A percentile compares a stretch with the other conserved stretches of the same genome.
Conservation (phyloP, 2,888 invertebrate genomes). For the Hyposoter didymator region DNA sequence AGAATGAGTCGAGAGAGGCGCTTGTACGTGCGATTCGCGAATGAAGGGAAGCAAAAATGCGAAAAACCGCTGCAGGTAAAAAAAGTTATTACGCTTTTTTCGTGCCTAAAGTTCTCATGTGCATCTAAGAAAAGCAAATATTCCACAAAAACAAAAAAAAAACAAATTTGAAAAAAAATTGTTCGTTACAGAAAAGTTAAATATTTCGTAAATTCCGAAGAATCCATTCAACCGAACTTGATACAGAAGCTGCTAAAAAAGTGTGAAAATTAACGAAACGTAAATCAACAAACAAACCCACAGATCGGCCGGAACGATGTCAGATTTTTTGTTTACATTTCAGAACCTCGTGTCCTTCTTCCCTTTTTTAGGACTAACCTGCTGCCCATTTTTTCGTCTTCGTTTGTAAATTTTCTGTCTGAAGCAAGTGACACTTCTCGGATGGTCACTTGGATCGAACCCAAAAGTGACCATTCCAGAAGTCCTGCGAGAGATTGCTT, state of each 20-base stretch:
- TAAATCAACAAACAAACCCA: not conserved
- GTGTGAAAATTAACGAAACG: not conserved
- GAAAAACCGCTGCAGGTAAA: conserved; percentile 18
- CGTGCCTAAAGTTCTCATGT: not conserved
- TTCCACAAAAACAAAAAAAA: not conserved
- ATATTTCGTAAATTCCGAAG: not conserved
- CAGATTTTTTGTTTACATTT: not conserved
- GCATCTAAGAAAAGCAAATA: not conserved
- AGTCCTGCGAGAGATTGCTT: conserved; percentile 44
- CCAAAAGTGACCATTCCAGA: conserved; percentile 65
- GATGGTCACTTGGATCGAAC: conserved; percentile 61
- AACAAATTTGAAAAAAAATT: not conserved
- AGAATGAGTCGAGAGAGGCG: not conserved
- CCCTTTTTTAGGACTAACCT: conserved; percentile 28
- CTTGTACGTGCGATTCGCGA: not conserved
- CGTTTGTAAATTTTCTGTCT: conserved; percentile 40
- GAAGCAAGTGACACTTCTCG: conserved; percentile 15
- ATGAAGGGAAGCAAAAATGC: not conserved
- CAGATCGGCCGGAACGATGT: not conserved
- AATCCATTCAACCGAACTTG: not conserved
- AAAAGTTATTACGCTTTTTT: conserved; percentile 28
- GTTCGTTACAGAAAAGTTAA: not conserved
- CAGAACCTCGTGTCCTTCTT: conserved; percentile 23
- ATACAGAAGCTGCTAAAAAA: not conserved
- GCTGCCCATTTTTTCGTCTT: conserved; percentile 3